Evolutionary conservation across 2,113 vertebrate species (phyloP).

Genomic region (Pangasianodon hypophthalmus): DNA sequence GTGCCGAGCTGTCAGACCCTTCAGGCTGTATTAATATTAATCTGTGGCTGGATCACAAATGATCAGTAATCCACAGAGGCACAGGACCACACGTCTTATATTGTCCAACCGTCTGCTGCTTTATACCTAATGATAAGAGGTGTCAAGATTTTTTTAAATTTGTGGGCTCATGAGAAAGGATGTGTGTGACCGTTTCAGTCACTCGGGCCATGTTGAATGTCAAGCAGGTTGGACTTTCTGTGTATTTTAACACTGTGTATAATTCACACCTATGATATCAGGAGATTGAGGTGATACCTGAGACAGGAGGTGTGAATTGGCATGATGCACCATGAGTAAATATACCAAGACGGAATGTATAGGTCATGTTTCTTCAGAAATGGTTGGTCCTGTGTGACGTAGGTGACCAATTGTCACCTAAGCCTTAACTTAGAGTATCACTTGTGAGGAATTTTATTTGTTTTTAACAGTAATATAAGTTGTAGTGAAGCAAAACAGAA

Average conservation of each 20-base stretch:
- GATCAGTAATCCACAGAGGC: conserved; percentile 45
- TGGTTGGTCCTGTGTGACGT: background rate
- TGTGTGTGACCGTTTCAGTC: background rate
- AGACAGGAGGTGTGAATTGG: background rate
- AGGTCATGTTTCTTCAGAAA: background rate
- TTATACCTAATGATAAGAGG: conserved; percentile 15
- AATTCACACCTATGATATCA: background rate
- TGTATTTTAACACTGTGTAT: background rate
- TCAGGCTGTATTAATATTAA: conserved; percentile 46
- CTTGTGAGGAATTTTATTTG: too few species aligned
- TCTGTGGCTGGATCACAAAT: conserved; percentile 33
- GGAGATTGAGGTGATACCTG: background rate
- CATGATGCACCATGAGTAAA: background rate
- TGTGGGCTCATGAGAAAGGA: background rate
- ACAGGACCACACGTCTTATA: conserved; percentile 1
- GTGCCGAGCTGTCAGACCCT: conserved; percentile 26
- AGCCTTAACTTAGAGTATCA: too few species aligned
- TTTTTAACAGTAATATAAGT: background rate
- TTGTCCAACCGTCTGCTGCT: conserved; percentile 11
- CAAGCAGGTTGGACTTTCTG: background rate
- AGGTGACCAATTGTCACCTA: background rate
- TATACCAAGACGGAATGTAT: background rate
- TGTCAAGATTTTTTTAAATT: background rate
- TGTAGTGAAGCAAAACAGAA: background rate
- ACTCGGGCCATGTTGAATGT: background rate